Conservation (phyloP, 1,140 invertebrate species). For the Harpegnathos saltator region DNA sequence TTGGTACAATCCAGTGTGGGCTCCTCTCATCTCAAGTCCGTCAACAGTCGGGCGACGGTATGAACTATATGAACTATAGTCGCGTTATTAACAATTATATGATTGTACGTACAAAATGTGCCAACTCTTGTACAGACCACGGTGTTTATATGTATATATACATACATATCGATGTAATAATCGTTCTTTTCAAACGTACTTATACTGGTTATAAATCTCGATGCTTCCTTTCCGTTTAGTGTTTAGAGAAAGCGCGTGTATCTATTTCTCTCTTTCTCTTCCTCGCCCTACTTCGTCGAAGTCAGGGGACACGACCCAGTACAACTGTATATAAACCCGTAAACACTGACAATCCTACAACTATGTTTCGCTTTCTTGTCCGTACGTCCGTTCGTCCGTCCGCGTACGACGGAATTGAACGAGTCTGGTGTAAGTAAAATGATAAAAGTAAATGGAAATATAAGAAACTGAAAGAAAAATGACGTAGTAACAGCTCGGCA, state of each 20-base stretch:
- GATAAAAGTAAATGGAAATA: slow-evolving; percentile 1
- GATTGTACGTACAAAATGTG: slow-evolving; percentile 72
- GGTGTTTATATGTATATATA: slow-evolving; percentile 74
- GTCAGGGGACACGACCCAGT: slow-evolving; percentile 38
- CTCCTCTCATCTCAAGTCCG: slow-evolving; percentile 16
- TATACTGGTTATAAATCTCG: slow-evolving; percentile 44
- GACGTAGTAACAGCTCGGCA: slow-evolving; percentile 49
- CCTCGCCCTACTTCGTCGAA: slow-evolving; percentile 60
- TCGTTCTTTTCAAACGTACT: slow-evolving; percentile 39
- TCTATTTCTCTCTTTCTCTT: slow-evolving; percentile 40
- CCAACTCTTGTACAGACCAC: slow-evolving; percentile 71
- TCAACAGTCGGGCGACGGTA: slow-evolving; percentile 64
- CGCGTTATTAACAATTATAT: slow-evolving; percentile 66
- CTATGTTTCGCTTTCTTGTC: slow-evolving; percentile 39
- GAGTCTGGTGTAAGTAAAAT: slow-evolving; percentile 19
- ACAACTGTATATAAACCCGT: slow-evolving; percentile 77
- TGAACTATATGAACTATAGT: slow-evolving; percentile 67
- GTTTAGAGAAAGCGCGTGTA: slow-evolving; percentile 38
- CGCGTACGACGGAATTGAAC: background rate
- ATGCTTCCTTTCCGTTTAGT: slow-evolving; percentile 25
- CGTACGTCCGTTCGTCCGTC: slow-evolving; percentile 44
- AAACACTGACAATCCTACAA: slow-evolving; percentile 73
- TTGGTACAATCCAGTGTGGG: slow-evolving; percentile 45
- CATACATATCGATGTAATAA: slow-evolving; percentile 61
- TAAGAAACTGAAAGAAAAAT: slow-evolving; percentile 30